Evolutionary conservation across 1,140 invertebrate genomes (phyloP), one percentile per base, ranked within the genome.

Genomic region (Cydia splendana): DNA sequence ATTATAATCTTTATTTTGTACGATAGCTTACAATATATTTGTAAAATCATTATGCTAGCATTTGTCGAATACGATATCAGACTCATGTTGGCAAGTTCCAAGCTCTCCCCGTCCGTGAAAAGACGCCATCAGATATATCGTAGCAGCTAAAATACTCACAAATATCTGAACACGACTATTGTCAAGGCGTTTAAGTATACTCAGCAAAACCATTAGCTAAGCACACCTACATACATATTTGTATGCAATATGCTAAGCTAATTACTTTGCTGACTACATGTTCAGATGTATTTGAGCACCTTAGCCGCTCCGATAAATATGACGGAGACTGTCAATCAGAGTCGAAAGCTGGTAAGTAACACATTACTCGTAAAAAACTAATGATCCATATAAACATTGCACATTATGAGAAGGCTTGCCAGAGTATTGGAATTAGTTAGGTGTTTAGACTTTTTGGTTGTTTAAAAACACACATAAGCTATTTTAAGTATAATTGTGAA

Each of bases 81-180:
- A 89, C 85, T 89, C 88, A 79, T 83, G 82, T 82, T 84, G 87
- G 87, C 87, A 85, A 87, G 86, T 78, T 77, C 77, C 24, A 20
- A 62, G 20, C 57, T 62, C 53, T 18, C 53, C 20, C 53, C 20
- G 53, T 57, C n/a, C 53, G 12, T 48, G 45, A 48, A 48, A 10
- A 48, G 45, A 15, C 45, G 45, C 45, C 45, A 15, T 15, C 45
- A 48, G 45, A 48, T 15, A 48, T 48, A 48, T 48, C 13, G 13
- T 48, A 48, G 45, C 45, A 48, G 45, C 9, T 2, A 48, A 48
- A 48, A 2, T 13, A 12, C 13, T 12, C 45, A 48, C 10, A 48
- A 48, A 48, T 48, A 13, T 48, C 13, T 48, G 45, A 42, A 42
- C 38, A 42, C 9, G 38, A 42, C 38, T 10, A 42, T 10, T 42